Evolutionary conservation across 2,888 invertebrate genomes (phyloP).

Genomic region (Rhagonycha fulva): DNA sequence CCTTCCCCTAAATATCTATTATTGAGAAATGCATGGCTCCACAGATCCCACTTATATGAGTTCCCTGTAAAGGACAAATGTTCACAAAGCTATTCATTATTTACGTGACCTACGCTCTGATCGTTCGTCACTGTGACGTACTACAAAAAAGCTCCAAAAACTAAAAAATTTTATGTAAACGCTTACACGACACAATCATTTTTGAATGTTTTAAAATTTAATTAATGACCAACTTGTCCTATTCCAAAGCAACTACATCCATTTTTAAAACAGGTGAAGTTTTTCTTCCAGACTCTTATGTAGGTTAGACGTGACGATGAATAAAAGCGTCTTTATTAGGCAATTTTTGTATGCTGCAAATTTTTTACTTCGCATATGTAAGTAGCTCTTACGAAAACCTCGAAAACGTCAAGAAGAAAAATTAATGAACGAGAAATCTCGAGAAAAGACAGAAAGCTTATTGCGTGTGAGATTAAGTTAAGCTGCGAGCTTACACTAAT

Average conservation of each 20-base stretch:
- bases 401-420: background rate
- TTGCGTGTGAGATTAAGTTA: background rate
- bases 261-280: background rate
- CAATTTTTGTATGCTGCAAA: background rate
- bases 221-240: background rate
- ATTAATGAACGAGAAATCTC: background rate
- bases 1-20: constrained; percentile 45
- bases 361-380: background rate
- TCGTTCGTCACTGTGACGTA: constrained; percentile 13
- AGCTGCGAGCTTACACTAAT: background rate
- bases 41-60: constrained; percentile 42
- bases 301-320: background rate
- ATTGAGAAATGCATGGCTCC: constrained; percentile 43
- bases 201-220: background rate
- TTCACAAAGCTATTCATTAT: constrained; percentile 42
- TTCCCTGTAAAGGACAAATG: constrained; percentile 40
- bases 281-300: background rate
- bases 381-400: background rate
- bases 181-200: background rate
- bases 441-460: background rate
- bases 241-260: background rate
- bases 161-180: background rate
- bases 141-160: background rate
- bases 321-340: background rate
- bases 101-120: constrained; percentile 40